These are phyloP conservation scores for Euclidia mi DNA, from an alignment of 2,888 invertebrate genomes.

Conservation along the genomic window DNA sequence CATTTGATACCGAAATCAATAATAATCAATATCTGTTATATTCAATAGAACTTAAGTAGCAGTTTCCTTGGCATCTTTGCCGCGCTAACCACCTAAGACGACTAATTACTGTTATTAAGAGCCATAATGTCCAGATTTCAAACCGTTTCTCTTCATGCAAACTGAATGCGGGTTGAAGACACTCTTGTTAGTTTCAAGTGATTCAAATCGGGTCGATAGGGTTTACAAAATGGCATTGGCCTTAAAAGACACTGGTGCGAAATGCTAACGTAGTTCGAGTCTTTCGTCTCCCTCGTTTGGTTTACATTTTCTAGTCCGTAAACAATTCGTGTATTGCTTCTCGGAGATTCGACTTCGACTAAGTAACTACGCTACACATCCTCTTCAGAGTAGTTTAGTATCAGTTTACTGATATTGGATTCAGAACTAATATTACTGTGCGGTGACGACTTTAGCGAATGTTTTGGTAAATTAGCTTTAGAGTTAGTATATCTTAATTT, in stretches of 20 bases:
- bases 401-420: constrained; percentile 8
- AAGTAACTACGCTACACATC: constrained; percentile 1
- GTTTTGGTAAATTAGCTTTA: too few relatives aligned
- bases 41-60: too few relatives aligned
- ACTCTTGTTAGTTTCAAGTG: constrained; percentile 48
- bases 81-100: too few relatives aligned
- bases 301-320: constrained; percentile 31
- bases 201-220: constrained; percentile 59
- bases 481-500: too few relatives aligned
- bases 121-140: constrained; percentile 35
- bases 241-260: constrained; percentile 40
- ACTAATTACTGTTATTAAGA: constrained; percentile 40
- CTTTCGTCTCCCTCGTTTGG: constrained; percentile 20
- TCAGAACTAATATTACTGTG: neutral
- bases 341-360: constrained; percentile 4
- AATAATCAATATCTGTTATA: too few relatives aligned
- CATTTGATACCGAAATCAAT: too few relatives aligned
- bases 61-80: too few relatives aligned
- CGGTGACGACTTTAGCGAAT: too few relatives aligned
- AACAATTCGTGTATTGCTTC: constrained; percentile 33
- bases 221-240: constrained; percentile 38
- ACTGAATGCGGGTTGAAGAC: constrained; percentile 35
- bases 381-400: constrained; percentile 1
- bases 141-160: constrained; percentile 28
- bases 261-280: constrained; percentile 29